Evolutionary conservation across 2,797 vertebrate genomes (phyloP).

Genomic region (Melanotaenia maccullochi): DNA sequence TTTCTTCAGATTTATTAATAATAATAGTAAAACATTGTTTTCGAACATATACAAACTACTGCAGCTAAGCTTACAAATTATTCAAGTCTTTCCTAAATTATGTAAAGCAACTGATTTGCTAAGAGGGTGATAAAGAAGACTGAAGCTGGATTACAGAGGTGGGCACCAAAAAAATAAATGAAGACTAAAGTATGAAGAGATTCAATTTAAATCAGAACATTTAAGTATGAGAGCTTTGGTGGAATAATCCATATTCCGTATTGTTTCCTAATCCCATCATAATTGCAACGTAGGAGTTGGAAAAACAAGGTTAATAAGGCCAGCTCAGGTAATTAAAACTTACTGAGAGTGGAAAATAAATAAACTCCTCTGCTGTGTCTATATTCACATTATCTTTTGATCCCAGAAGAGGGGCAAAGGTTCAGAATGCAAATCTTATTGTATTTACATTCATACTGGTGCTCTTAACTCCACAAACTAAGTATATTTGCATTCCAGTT

Average conservation of each 20-base stretch:
- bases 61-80: neutral
- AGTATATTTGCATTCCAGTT: slow-evolving; percentile 10
- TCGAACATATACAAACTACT: neutral
- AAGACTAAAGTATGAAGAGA: slow-evolving; percentile 20
- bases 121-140: neutral
- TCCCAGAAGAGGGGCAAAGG: slow-evolving; percentile 1
- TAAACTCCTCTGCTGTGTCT: slow-evolving; percentile 15
- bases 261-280: slow-evolving; percentile 52
- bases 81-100: neutral
- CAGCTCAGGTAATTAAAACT: slow-evolving; percentile 44
- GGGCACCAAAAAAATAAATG: neutral
- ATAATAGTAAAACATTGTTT: neutral
- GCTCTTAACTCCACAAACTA: slow-evolving; percentile 6
- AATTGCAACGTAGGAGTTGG: slow-evolving; percentile 40
- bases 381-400: slow-evolving; percentile 24
- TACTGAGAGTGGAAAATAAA: slow-evolving; percentile 40
- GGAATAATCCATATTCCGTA: slow-evolving; percentile 43
- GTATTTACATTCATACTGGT: slow-evolving; percentile 11
- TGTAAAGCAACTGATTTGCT: neutral
- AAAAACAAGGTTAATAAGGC: slow-evolving; percentile 46
- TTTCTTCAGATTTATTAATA: neutral
- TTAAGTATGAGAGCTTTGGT: slow-evolving; percentile 12
- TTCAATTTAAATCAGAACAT: slow-evolving; percentile 36
- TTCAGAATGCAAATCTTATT: slow-evolving; percentile 26
- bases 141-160: neutral